Evolutionary conservation across 2,113 vertebrate genomes (phyloP).

Genomic region (Catharus minimus): DNA sequence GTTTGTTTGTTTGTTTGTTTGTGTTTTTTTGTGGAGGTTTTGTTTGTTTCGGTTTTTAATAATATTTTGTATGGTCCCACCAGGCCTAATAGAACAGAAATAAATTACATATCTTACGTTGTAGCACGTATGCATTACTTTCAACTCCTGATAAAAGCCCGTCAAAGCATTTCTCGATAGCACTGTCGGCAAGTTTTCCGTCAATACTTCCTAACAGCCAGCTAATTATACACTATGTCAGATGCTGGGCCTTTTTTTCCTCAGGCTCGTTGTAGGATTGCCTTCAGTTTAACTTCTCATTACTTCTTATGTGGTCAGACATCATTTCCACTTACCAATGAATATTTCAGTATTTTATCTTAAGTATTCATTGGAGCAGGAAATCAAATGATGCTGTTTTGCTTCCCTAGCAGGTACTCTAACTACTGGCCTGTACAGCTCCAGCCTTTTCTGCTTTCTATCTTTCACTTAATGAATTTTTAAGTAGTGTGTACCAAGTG

Average conservation of each 20-base stretch:
- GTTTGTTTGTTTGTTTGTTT: not conserved
- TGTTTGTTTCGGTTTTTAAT: not conserved
- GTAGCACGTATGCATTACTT: not conserved
- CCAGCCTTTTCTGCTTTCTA: not conserved
- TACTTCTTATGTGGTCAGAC: not conserved
- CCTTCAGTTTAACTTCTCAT: not conserved
- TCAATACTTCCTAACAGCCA: not conserved
- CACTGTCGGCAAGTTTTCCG: not conserved
- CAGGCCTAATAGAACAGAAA: not conserved
- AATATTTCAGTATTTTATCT: slow-evolving; percentile 40
- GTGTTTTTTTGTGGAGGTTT: too few relatives aligned
- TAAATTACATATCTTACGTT: not conserved
- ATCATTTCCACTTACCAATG: not conserved
- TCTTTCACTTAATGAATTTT: not conserved
- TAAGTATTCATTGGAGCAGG: slow-evolving; percentile 15
- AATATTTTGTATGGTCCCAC: not conserved
- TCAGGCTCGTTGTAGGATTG: not conserved
- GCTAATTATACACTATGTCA: not conserved
- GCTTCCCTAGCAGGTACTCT: not conserved
- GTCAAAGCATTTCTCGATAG: not conserved
- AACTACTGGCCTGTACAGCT: not conserved
- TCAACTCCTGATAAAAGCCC: not conserved
- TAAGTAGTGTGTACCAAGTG: not conserved
- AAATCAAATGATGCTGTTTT: not conserved
- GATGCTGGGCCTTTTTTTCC: not conserved